Percentiles rank a stretch among this genome's conserved stretches.
Evolutionary conservation across 35 echinoderm and acorn worm species (phyloP).

Genomic region (Chiridota heheva): DNA sequence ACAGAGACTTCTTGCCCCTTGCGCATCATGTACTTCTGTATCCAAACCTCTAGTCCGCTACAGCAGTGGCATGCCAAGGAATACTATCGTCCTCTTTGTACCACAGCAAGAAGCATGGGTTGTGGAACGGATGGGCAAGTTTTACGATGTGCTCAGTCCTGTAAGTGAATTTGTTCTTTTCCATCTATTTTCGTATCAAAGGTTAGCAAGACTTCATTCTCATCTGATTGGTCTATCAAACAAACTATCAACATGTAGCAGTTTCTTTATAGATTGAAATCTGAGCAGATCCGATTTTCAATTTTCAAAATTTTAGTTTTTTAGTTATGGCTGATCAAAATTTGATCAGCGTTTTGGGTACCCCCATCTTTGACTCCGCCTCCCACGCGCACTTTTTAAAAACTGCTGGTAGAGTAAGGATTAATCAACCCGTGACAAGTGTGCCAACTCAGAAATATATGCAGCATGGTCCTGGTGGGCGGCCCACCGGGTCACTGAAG

Average conservation of each 20-base stretch:
- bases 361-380: too few relatives aligned
- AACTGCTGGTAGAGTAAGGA: too few relatives aligned
- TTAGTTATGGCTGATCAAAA: too few relatives aligned
- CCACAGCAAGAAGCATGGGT: constrained; percentile 99
- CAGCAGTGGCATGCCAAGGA: constrained; percentile 47
- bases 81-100: constrained; percentile 87
- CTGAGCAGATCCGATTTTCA: too few relatives aligned
- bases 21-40: constrained; percentile 12
- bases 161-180: constrained; percentile 50
- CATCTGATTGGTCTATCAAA: neutral
- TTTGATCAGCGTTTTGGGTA: too few relatives aligned
- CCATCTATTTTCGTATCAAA: neutral
- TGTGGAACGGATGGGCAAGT: constrained; percentile 91
- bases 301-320: too few relatives aligned
- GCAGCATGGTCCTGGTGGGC: too few relatives aligned
- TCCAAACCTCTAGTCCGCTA: constrained; percentile 18
- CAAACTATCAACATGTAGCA: neutral
- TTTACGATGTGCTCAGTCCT: constrained; percentile 77
- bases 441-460: too few relatives aligned
- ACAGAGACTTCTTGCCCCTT: constrained; percentile 13
- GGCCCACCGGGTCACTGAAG: too few relatives aligned
- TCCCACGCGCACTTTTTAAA: too few relatives aligned
- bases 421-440: too few relatives aligned
- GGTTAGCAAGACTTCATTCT: neutral
- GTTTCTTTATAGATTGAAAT: neutral